A percentile compares a stretch with the other conserved stretches of the same genome.
These are phyloP conservation scores for Drosophila lini DNA, from an alignment of 1,140 invertebrate species.

Conservation along the genomic window DNA sequence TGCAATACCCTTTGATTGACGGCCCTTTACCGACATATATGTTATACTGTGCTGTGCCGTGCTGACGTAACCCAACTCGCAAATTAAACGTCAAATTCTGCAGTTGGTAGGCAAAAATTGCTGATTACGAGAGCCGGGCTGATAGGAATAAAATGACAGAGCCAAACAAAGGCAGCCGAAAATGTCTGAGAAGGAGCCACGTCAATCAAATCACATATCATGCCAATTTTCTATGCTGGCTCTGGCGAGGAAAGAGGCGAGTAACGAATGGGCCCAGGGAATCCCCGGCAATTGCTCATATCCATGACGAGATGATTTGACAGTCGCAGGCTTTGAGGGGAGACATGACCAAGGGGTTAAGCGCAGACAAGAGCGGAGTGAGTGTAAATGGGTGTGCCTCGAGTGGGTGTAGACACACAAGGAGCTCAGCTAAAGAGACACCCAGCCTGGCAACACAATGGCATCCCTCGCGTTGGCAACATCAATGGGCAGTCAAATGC, in stretches of 20 bases:
- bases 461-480: conserved; percentile 38
- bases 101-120: conserved; percentile 44
- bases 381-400: conserved; percentile 4
- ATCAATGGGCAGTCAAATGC: conserved; percentile 55
- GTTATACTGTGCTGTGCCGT: background rate
- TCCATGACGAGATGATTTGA: conserved; percentile 73
- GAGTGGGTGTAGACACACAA: conserved; percentile 13
- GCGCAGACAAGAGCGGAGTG: conserved; percentile 12
- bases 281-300: conserved; percentile 58
- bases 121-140: conserved; percentile 50
- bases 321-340: conserved; percentile 35
- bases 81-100: conserved; percentile 62
- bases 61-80: conserved; percentile 45
- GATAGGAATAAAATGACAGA: conserved; percentile 71
- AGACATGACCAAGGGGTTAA: conserved; percentile 23
- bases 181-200: conserved; percentile 34
- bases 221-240: conserved; percentile 72
- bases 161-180: conserved; percentile 46
- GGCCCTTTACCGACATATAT: conserved; percentile 20
- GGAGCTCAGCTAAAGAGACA: conserved; percentile 16
- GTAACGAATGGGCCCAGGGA: background rate
- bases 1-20: conserved; percentile 55
- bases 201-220: conserved; percentile 78
- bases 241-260: background rate
- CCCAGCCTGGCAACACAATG: conserved; percentile 27